Evolutionary conservation across 1,140 invertebrate species (phyloP), one percentile per base, ranked within the genome.

Genomic region (Drosophila mojavensis): DNA sequence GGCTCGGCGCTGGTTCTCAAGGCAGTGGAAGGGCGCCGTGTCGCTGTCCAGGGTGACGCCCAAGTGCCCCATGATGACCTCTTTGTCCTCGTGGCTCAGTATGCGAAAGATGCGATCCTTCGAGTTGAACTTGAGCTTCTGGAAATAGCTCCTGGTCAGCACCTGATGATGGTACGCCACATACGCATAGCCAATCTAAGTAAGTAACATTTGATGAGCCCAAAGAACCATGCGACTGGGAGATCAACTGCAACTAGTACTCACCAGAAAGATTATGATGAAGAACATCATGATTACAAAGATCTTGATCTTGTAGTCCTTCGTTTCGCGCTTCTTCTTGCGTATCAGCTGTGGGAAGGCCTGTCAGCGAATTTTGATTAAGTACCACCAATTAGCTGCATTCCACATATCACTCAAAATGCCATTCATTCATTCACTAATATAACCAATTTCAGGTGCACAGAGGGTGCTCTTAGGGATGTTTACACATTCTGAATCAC

Each of bases 221-320:
- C 7, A 20, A 20, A 1, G 11, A 7, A 4, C 9, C 0, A 13
- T 39, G 36, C 1, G 36, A 2, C 10, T 0, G 36, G 6, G 33
- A 30, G 33, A 0, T 3, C 10, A 7, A 15, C 17, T 58, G 45
- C 33, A 33, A 60, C 11, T 53, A 24, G 20, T 24, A 58, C 91
- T 92, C 70, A 91, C 91, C 77, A 97, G 94, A 81, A 97, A 96
- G 1, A 96, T 94, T 5, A 97, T 95, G 15, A 95, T 95, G 1
- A 97, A 94, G 83, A 97, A 97, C 66, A 97, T 93, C 51, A 97
- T 94, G 0, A 94, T 95, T 3, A 97, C 96, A 90, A 97, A 97
- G 4, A 95, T 95, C 66, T 96, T 94, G 2, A 97, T 94, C 91
- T 97, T 97, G 90, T 95, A 95, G 80, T 95, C 94, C 60, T 93